Base-by-base conservation (phyloP, 2,888 invertebrate species). In the Apoda limacodes region DNA sequence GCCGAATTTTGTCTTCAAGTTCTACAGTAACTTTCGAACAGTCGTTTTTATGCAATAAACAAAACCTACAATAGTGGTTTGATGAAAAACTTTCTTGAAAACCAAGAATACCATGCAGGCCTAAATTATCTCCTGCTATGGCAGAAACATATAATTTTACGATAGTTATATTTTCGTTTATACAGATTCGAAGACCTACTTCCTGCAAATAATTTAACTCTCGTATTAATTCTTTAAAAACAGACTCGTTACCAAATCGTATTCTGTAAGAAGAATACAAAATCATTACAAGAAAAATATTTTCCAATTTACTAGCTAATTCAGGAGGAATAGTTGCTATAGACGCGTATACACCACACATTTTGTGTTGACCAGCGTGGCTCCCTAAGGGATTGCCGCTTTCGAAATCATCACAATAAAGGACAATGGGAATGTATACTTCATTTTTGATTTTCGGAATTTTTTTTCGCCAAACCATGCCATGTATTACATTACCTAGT, bases 311-410 rank as follows among this genome's bases (percentile, higher is more conserved):
- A 12, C 26, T 26, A 3, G 26, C 19, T 9, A 12, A 19, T 7
- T 19, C 12, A 12, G 26, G 26, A 2, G 26, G 26, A 11, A 19
- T 7, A 11, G 10, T 26, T 6, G 6, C 26, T 19, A 26, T 4
- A 19, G 9, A 11, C 7, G 11, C 11, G 13, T 26, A 26, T 7
- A 26, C 26, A 3, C 19, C 26, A 10, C 26, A 17, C 11, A 26
- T 19, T 19, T 26, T 26, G 9, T 26, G 19, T 19, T 19, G 7
- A 5, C 26, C 26, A 3, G 26, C 26, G 9, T 26, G 26, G 9
- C 26, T 26, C 2, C 26, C 26, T 11, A 26, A 26, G n/a, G 26
- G 19, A n/a, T 26, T 26, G 3, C 26, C 26, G 7, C 12, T 24
- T 13, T 13, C 13, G 9, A 14, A 5, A 14, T 24, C 24, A 14